These are phyloP conservation scores for Seira ritae DNA, from an alignment of 2,888 invertebrate genomes.

Conservation along the genomic window DNA sequence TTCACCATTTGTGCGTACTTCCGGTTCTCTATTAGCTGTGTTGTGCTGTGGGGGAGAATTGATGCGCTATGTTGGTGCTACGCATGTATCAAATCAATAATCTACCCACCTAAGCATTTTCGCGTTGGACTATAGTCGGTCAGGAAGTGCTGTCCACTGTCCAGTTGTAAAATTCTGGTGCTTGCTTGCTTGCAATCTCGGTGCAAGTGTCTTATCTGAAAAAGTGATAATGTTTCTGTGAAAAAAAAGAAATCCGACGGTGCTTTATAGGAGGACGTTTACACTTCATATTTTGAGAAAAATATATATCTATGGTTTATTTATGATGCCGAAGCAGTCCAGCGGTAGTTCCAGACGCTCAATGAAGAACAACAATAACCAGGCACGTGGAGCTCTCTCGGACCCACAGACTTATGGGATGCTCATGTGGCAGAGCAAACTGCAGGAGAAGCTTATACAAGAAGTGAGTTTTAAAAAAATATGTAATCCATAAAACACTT, in stretches of 20 bases:
- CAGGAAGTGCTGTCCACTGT: too few species aligned
- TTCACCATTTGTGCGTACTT: background rate
- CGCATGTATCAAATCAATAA: background rate
- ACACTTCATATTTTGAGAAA: too few species aligned
- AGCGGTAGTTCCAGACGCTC: conserved; percentile 31
- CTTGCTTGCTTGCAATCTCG: too few species aligned
- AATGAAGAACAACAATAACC: conserved; percentile 29
- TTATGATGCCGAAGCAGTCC: conserved; percentile 41
- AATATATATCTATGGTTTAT: too few species aligned
- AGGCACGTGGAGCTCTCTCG: conserved; percentile 28
- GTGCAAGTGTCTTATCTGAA: too few species aligned
- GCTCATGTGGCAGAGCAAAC: conserved; percentile 67
- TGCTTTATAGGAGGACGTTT: too few species aligned
- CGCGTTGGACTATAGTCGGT: too few species aligned
- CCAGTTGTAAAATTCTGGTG: too few species aligned
- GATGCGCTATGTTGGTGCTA: background rate
- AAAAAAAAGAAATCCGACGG: too few species aligned
- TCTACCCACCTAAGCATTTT: too few species aligned
- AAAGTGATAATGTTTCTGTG: too few species aligned
- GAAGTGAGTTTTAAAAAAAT: conserved; percentile 64
- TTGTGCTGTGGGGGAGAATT: background rate
- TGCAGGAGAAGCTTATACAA: conserved; percentile 65
- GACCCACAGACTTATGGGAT: conserved; percentile 64
- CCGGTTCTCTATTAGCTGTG: background rate
- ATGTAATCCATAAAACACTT: too few species aligned